Base-by-base conservation (phyloP, 2,797 vertebrate species). In the Eidolon dupreanum region DNA sequence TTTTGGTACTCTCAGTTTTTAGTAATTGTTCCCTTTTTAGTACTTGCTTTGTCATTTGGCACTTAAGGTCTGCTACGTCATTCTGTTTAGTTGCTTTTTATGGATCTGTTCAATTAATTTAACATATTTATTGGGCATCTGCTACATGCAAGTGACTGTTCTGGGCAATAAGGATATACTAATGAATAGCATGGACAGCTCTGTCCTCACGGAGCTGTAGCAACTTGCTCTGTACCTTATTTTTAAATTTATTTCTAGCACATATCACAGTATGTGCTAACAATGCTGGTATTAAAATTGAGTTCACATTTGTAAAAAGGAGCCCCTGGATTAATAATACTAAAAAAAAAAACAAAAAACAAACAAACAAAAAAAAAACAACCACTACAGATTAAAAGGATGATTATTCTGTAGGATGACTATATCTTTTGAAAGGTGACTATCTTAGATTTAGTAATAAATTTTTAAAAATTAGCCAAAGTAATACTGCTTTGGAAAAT, bases 401-500 rank as follows among this genome's bases (percentile, higher is more conserved):
- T 88, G 16, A 20, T 92, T 15, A 49, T 70, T 74, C 59, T 95
- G 33, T 49, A 88, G 70, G 61, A 68, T 74, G 28, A 90, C 49
- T 28, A 73, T 88, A 9, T 90, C 19, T 82, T 53, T 93, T 79
- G 9, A 55, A 65, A 95, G 59, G 46, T 87, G 36, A 7, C 65
- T 79, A 13, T 90, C 65, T 74, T 95, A 59, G 66, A 95, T 91
- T 74, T 41, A 92, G 6, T 90, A 81, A 85, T 55, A 74, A 46
- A 49, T 81, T 74, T 46, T 9, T 8, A 8, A 87, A 65, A 82
- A 46, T 73, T 81, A 22, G 55, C 66, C 55, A 78, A 87, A 95
- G 24, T 43, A 82, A 43, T 86, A 61, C n/a, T 74, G 12, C 31
- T 36, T 93, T 88, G 51, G 41, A 46, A 78, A 57, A 74, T 41